Conservation (phyloP, 2,888 invertebrate genomes). For the Suillia variegata region DNA sequence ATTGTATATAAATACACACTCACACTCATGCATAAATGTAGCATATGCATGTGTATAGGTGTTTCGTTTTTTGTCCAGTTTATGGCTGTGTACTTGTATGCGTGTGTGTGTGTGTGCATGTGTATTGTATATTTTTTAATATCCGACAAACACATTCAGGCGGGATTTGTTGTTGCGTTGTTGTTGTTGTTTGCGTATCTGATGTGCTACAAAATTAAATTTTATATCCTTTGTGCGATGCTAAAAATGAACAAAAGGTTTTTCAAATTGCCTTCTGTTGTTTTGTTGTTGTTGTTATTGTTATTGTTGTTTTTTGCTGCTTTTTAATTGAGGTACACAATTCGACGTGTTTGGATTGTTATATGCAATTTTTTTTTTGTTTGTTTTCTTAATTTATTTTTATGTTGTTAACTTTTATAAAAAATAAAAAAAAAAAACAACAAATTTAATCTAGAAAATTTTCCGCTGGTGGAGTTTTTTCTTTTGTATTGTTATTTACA, state of each 20-base stretch:
- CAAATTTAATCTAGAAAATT: not conserved
- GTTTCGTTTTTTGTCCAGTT: too few relatives aligned
- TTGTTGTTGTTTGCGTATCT: not conserved
- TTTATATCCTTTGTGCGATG: constrained; percentile 19
- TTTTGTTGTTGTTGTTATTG: not conserved
- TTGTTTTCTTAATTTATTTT: constrained; percentile 10
- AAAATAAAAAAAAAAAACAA: not conserved
- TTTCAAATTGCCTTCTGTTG: constrained; percentile 5
- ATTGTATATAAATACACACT: too few relatives aligned
- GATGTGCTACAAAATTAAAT: constrained; percentile 21
- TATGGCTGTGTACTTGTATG: too few relatives aligned
- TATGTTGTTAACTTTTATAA: not conserved
- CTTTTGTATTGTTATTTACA: constrained; percentile 6
- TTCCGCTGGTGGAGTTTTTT: not conserved
- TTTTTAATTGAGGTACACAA: constrained; percentile 18
- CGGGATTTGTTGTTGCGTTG: not conserved
- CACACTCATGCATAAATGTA: too few relatives aligned
- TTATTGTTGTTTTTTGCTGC: not conserved
- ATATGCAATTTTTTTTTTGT: too few relatives aligned
- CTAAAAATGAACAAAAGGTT: constrained; percentile 9
- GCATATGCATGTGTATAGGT: too few relatives aligned
- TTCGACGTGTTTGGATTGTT: constrained; percentile 16
- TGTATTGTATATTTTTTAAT: not conserved
- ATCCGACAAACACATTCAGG: not conserved
- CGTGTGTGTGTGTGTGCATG: too few relatives aligned